phyloP scores from a whole-genome alignment of 2,888 invertebrate species.

The Tryphoninae sp. region DNA sequence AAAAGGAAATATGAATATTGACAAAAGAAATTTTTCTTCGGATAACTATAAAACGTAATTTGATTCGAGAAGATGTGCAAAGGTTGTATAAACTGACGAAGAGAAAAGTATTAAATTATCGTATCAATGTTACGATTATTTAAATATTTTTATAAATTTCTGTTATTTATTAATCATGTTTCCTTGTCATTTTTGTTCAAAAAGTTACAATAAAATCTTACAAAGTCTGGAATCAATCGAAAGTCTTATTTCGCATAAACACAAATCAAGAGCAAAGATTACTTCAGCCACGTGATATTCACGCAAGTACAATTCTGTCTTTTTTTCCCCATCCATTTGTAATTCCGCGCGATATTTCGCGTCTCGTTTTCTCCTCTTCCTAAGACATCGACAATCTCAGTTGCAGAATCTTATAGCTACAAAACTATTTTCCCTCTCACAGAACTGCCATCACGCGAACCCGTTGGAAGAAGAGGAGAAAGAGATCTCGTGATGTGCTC shows the following conservation, averaged over 20 bases:
- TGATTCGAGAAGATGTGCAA: too few relatives aligned
- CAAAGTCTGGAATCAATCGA: neutral
- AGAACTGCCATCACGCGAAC: conserved; percentile 40
- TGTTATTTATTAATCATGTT: neutral
- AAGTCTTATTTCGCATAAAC: neutral
- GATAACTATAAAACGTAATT: too few relatives aligned
- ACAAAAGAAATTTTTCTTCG: too few relatives aligned
- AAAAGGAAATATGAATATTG: too few relatives aligned
- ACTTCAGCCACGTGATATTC: neutral
- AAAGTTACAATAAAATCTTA: neutral
- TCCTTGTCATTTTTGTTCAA: conserved; percentile 2
- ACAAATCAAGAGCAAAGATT: neutral
- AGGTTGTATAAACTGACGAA: too few relatives aligned
- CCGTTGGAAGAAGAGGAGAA: conserved; percentile 12
- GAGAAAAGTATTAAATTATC: too few relatives aligned
- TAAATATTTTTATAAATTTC: too few relatives aligned
- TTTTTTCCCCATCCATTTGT: neutral
- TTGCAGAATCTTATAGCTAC: conserved; percentile 35
- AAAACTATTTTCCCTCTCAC: neutral
- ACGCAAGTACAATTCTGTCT: conserved; percentile 2
- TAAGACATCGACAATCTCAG: conserved; percentile 27
- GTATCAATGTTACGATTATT: too few relatives aligned
- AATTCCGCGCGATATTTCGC: conserved; percentile 13
- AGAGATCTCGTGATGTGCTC: conserved; percentile 23
- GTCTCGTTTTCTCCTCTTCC: conserved; percentile 1